Evolutionary conservation across 2,113 vertebrate genomes (phyloP), one percentile per base, ranked within the genome.

Genomic region (Macquaria ambigua): DNA sequence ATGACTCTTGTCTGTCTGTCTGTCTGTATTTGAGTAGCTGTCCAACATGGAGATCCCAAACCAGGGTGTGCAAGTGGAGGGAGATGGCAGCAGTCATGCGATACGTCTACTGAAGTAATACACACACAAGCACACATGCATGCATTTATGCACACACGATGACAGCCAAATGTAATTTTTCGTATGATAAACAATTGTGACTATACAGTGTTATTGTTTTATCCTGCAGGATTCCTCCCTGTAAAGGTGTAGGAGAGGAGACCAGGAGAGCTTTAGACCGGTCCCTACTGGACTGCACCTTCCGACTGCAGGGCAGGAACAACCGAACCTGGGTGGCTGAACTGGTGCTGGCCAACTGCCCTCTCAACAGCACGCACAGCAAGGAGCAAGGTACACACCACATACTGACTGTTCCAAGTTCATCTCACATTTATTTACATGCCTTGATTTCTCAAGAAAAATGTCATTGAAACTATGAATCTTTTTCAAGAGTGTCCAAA

Each of bases 261-360:
- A 99, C 97, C 0, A 97, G 97, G 93, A 97, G 95, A 93, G 96
- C 97, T 91, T 94, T 99, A 79, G 97, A 97, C 66, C 97, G 97
- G 25, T 97, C 96, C 82, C 96, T 99, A 67, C 96, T 99, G 58
- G 98, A 99, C 94, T 99, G 98, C 96, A 99, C 98, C 93, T 97
- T 99, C 94, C 96, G 98, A 50, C 94, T 99, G 87, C 98, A 99
- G 96, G 98, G 98, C 89, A 97, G 98, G 93, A 99, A 99, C 93
- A 99, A 99, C 89, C 96, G 98, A 84, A 99, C 98, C 0, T 99
- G 98, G 98, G 97, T 99, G 90, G 98, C 97, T 68, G 98, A 99
- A 89, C 94, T 99, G 92, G 96, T 99, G 79, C 97, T 99, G 95
- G 96, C 98, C 87, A 98, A 98, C 93, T 99, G 98, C 88, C 98